A percentile compares a stretch with the other conserved stretches of the same genome.
Conservation (phyloP, 1,140 invertebrate species). For the Atta cephalotes region DNA sequence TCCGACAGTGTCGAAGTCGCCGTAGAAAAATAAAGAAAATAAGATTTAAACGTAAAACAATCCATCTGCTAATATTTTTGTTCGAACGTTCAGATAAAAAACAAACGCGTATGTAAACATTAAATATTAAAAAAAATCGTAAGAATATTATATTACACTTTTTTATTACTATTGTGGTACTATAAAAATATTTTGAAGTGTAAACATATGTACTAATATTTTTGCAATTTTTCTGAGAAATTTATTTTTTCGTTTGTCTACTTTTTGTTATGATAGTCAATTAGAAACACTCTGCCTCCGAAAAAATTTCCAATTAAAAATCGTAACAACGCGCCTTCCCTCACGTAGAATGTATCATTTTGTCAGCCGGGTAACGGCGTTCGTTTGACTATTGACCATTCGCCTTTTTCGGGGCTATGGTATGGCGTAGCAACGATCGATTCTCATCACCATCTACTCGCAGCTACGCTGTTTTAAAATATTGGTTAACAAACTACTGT, state of each 20-base stretch:
- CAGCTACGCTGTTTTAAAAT: slow-evolving; percentile 26
- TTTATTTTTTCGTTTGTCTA: slow-evolving; percentile 4
- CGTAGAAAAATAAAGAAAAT: background rate
- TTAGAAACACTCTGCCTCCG: slow-evolving; percentile 34
- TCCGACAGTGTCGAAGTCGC: background rate
- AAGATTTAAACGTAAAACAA: slow-evolving; percentile 1
- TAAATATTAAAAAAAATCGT: background rate
- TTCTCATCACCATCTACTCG: slow-evolving; percentile 46
- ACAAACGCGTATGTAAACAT: background rate
- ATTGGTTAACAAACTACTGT: slow-evolving; percentile 43
- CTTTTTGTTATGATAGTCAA: slow-evolving; percentile 29
- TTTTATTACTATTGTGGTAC: background rate
- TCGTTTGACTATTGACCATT: slow-evolving; percentile 48
- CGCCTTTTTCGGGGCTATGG: slow-evolving; percentile 31
- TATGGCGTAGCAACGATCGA: slow-evolving; percentile 48
- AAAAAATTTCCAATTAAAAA: slow-evolving; percentile 61
- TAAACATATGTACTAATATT: background rate
- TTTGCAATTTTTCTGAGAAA: background rate
- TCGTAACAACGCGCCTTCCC: slow-evolving; percentile 31
- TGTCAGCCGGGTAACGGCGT: slow-evolving; percentile 15
- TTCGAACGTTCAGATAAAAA: background rate
- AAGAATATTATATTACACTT: background rate
- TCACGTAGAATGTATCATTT: slow-evolving; percentile 13
- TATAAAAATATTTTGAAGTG: background rate
- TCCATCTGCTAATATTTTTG: background rate